phyloP scores from a whole-genome alignment of 1,140 invertebrate genomes.

The Lasioglossum baleicum region DNA sequence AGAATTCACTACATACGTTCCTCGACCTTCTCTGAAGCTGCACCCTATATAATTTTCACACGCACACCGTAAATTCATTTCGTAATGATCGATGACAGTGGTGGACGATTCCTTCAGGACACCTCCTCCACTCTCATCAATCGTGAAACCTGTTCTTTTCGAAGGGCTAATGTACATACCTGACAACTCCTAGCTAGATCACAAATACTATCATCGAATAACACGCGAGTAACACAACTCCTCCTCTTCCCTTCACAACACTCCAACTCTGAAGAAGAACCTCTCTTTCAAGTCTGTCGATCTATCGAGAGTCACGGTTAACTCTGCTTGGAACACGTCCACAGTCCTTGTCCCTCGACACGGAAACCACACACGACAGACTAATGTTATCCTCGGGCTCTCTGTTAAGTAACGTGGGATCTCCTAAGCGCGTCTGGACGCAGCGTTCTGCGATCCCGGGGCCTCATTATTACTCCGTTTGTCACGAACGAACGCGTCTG shows the following conservation, averaged over 20 bases:
- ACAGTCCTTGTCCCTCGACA: slow-evolving; percentile 18
- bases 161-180: too few relatives aligned
- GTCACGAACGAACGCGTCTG: too few relatives aligned
- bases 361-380: slow-evolving; percentile 16
- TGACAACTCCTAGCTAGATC: background rate
- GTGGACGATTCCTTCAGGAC: background rate
- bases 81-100: background rate
- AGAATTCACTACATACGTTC: background rate
- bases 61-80: background rate
- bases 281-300: background rate
- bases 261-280: background rate
- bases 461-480: too few relatives aligned
- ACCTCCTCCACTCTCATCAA: too few relatives aligned
- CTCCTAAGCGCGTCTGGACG: too few relatives aligned
- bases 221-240: background rate
- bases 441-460: too few relatives aligned
- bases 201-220: background rate
- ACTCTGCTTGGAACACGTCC: slow-evolving; percentile 29
- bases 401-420: background rate
- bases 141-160: too few relatives aligned
- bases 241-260: background rate
- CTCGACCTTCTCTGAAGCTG: background rate
- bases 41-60: background rate
- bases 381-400: slow-evolving; percentile 2
- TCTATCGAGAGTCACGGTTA: background rate